Evolutionary conservation across 2,888 invertebrate genomes (phyloP), one percentile per base, ranked within the genome.

Genomic region (Frankliniella intonsa): DNA sequence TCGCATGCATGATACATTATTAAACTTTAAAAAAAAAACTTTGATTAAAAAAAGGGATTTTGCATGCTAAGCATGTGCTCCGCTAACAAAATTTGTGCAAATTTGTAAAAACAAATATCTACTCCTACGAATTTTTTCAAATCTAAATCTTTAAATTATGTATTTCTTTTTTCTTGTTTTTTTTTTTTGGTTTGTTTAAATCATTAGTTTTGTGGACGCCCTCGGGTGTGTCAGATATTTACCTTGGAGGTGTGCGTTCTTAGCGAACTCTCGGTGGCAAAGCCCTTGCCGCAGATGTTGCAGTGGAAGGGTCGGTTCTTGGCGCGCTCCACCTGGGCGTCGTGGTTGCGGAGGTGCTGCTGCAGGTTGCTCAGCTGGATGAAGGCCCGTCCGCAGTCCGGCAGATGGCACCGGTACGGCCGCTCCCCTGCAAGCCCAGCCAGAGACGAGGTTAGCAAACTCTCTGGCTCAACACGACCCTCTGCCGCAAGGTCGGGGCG

Each of bases 231-330:
- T 51, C n/a, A n/a, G 69, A 27, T 80, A 93, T 94, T 92, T 92
- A 98, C 98, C 97, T 98, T 98, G 88, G 97, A 95, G 86, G 97
- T 97, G 88, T 98, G 98, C 84, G 97, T 97, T 89, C 97, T 91
- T 85, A 98, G 91, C 88, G 97, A 97, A 88, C 96, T 96, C 88
- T 98, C 97, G 80, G 97, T 97, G 83, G 97, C 97, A 88, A 98
- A 98, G 80, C 97, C 97, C 87, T 98, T 97, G 83, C 97, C 97
- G 89, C 98, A 98, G 86, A 97, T 97, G 88, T 95, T 96, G 89
- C 98, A 98, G 87, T 97, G 97, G 89, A 97, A 97, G 82, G 97
- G 97, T 84, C 97, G 91, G 90, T 97, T 97, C 89, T 97, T 97
- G 87, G 97, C 96, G 85, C 97, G 92, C 87, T 97, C 97, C 85